Evolutionary conservation across 1,140 invertebrate genomes (phyloP), one percentile per base, ranked within the genome.

Genomic region (Delia radicum): DNA sequence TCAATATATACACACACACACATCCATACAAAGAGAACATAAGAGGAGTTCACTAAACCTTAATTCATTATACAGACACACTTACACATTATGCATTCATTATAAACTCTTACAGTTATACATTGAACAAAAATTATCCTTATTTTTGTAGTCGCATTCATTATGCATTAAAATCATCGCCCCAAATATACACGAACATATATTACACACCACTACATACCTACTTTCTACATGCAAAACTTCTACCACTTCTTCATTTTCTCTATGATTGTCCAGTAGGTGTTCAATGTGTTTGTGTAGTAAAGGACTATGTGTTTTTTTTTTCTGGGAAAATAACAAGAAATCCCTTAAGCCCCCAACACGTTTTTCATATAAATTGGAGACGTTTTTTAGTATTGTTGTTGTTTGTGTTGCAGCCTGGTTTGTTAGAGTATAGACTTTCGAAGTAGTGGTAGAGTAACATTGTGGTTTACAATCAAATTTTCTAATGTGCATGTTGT

Each of bases 121-220:
- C 62, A 65, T 29, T 18, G 31, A 67, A 18, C 29, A 69, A 69
- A 69, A 69, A 69, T 69, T 69, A 69, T 69, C 65, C 65, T 69
- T 69, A 55, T 55, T 65, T 29, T 65, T 18, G 29, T 37, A 69
- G 65, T 69, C 29, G 29, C 65, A 69, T 69, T 69, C 65, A 69
- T 69, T 69, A 69, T 69, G 65, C 65, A 69, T 69, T 69, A 69
- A 69, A 69, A 69, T 69, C 65, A 69, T 69, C 65, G 65, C 65
- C 65, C 62, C 65, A 69, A 69, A 69, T 7, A 37, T 0, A 69
- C 65, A 69, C 65, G 3, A 6, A 8, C 29, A 37, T 21, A 37
- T 31, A 37, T 10, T 7, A 21, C 29, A 29, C 28, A 31, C 29
- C 7, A 24, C 6, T 8, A 6, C 62, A 28, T 28, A 63, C 62